Evolutionary conservation across 1,140 invertebrate species (phyloP).

Genomic region (Solen grandis): DNA sequence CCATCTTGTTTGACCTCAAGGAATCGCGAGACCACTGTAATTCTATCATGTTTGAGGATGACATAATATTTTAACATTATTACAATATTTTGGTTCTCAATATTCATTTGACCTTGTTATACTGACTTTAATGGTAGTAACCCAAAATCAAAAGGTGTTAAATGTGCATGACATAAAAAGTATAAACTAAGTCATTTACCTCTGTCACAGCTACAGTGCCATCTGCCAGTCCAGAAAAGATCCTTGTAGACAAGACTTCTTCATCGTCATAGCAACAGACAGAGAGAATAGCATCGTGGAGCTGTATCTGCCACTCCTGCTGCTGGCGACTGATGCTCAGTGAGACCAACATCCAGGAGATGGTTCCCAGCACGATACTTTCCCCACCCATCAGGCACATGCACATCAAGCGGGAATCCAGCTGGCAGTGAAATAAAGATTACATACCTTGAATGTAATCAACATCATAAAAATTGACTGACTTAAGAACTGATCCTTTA

Average conservation of each 20-base stretch:
- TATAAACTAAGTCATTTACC: constrained; percentile 74
- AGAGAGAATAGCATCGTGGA: constrained; percentile 82
- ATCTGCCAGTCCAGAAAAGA: constrained; percentile 82
- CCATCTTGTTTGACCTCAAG: no score
- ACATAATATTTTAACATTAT: no score
- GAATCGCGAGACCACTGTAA: not conserved
- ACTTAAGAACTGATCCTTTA: no score
- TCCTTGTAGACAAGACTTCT: constrained; percentile 66
- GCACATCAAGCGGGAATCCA: constrained; percentile 82
- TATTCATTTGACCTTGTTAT: no score
- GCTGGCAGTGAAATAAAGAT: constrained; percentile 69
- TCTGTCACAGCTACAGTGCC: constrained; percentile 83
- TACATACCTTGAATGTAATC: no score
- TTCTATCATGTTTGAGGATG: no score
- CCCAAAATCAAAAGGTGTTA: no score
- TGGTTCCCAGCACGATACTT: constrained; percentile 80
- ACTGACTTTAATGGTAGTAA: no score
- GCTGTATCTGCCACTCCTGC: constrained; percentile 68
- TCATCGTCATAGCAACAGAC: constrained; percentile 78
- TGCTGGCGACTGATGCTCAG: constrained; percentile 10
- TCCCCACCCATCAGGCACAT: constrained; percentile 77
- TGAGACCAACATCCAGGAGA: constrained; percentile 81
- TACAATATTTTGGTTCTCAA: no score
- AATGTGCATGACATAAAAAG: no score
- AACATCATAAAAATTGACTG: no score